Percentiles rank a stretch among this genome's conserved stretches.
Conservation (phyloP, 1,140 invertebrate species). For the Drosophila varians region DNA sequence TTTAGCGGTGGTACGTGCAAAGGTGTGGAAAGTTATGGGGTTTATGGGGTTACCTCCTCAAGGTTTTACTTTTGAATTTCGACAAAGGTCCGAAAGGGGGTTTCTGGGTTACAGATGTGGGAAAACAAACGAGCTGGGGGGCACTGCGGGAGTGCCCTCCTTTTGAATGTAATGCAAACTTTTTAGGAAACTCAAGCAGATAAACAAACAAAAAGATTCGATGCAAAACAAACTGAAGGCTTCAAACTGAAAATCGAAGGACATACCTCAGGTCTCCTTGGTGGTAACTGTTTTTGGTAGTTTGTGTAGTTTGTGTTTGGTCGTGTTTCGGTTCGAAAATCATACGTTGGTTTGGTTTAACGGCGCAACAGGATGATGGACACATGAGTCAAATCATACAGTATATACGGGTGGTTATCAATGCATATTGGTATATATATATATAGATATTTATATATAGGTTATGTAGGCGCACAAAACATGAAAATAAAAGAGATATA, state of each 20-base stretch:
- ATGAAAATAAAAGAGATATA: constrained; percentile 78
- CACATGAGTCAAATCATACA: constrained; percentile 74
- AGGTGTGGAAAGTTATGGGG: constrained; percentile 7
- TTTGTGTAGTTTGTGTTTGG: constrained; percentile 43
- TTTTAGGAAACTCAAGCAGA: constrained; percentile 36
- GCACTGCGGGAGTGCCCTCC: background rate
- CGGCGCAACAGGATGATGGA: constrained; percentile 60
- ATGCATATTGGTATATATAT: constrained; percentile 32
- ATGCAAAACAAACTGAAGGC: constrained; percentile 51
- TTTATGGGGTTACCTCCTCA: constrained; percentile 32
- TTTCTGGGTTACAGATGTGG: constrained; percentile 11
- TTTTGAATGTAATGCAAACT: constrained; percentile 28
- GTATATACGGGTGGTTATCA: constrained; percentile 25
- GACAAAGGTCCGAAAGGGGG: constrained; percentile 18
- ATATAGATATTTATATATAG: constrained; percentile 30
- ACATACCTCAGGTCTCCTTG: constrained; percentile 93
- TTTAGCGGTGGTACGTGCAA: constrained; percentile 35
- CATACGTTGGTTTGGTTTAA: constrained; percentile 67
- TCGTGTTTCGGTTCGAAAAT: constrained; percentile 49
- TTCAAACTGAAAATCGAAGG: constrained; percentile 55
- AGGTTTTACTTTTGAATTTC: constrained; percentile 13
- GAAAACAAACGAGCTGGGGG: constrained; percentile 29
- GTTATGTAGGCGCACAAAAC: constrained; percentile 73
- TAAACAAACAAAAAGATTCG: constrained; percentile 15
- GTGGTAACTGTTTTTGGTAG: constrained; percentile 87